Percentiles rank a stretch among this genome's conserved stretches.
phyloP scores from a whole-genome alignment of 2,797 vertebrate genomes.

The Threskiornis aethiopicus region DNA sequence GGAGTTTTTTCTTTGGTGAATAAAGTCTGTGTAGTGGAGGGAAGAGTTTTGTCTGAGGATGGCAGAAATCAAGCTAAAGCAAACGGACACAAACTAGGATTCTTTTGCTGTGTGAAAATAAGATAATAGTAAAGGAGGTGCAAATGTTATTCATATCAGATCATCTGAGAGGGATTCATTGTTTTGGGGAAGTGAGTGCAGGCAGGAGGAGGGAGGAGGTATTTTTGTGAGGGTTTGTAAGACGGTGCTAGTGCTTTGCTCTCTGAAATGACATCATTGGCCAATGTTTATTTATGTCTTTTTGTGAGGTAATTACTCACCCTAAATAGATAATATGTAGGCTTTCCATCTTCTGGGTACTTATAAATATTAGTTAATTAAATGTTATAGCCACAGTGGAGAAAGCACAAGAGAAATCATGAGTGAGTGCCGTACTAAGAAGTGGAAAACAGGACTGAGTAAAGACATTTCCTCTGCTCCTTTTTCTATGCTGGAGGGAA shows the following conservation, averaged over 20 bases:
- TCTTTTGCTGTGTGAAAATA: background rate
- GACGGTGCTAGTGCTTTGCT: background rate
- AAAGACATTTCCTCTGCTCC: background rate
- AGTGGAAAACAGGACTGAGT: background rate
- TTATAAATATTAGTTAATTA: background rate
- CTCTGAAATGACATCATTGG: background rate
- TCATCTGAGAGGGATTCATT: background rate
- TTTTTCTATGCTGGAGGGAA: background rate
- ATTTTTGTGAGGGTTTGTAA: background rate
- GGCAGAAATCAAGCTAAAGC: conserved; percentile 12
- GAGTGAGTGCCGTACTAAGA: background rate
- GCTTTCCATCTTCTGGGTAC: background rate
- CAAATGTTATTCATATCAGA: background rate
- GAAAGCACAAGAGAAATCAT: background rate
- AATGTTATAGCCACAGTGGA: background rate
- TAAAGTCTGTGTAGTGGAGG: conserved; percentile 73
- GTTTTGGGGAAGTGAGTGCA: background rate
- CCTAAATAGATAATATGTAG: background rate
- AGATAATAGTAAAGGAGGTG: background rate
- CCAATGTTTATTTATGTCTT: background rate
- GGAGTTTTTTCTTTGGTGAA: conserved; percentile 62
- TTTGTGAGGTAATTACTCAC: background rate
- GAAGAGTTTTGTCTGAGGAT: conserved; percentile 28
- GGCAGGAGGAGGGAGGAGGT: background rate
- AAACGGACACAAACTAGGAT: background rate